phyloP scores from a whole-genome alignment of 2,113 vertebrate genomes.

The Nanorana parkeri region DNA sequence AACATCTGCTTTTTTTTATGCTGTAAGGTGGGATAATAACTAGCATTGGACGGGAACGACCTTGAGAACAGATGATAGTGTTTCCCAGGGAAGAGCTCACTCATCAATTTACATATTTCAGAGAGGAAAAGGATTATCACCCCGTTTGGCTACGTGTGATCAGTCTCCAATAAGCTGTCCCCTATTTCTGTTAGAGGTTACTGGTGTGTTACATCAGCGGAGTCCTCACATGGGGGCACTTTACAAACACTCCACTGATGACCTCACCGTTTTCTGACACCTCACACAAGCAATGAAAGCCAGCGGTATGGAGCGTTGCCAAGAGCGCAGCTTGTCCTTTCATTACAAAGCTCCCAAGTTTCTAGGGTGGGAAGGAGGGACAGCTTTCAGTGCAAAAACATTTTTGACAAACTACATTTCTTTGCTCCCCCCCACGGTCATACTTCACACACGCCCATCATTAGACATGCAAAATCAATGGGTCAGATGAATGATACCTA shows the following conservation, averaged over 20 bases:
- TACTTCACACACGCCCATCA: too few relatives aligned
- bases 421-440: too few relatives aligned
- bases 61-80: too few relatives aligned
- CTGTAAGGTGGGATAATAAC: background rate
- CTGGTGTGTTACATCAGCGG: background rate
- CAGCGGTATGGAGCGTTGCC: too few relatives aligned
- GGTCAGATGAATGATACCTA: too few relatives aligned
- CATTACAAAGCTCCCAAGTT: too few relatives aligned
- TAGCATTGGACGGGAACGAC: background rate
- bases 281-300: background rate
- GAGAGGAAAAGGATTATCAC: background rate
- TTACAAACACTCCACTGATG: slow-evolving; percentile 6
- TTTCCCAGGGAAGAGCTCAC: background rate
- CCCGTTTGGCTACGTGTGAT: background rate
- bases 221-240: slow-evolving; percentile 4
- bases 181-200: background rate
- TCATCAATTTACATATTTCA: background rate
- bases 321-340: too few relatives aligned
- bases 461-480: too few relatives aligned
- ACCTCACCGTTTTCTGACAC: background rate
- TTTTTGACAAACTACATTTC: too few relatives aligned
- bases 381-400: too few relatives aligned
- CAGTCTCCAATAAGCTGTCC: background rate
- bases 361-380: too few relatives aligned
- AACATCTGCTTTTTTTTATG: background rate